A percentile compares a stretch with the other conserved stretches of the same genome.
These are phyloP conservation scores for Hyles vespertilio DNA, from an alignment of 1,140 invertebrate genomes.

Conservation along the genomic window DNA sequence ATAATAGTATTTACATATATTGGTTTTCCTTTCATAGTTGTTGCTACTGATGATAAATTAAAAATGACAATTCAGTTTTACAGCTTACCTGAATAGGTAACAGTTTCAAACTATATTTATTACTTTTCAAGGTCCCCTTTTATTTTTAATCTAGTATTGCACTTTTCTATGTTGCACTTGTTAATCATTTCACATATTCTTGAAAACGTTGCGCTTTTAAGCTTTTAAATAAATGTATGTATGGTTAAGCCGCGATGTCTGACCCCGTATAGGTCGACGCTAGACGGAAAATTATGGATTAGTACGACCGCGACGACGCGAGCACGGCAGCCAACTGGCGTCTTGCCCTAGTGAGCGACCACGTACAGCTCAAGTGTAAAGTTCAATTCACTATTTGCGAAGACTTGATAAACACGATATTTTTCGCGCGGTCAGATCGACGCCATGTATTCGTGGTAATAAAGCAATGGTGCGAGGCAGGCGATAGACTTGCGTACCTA, in stretches of 20 bases:
- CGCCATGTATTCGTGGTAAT: not conserved
- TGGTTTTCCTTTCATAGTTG: too few relatives aligned
- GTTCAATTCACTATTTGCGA: constrained; percentile 48
- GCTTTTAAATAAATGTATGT: too few relatives aligned
- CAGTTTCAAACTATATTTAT: too few relatives aligned
- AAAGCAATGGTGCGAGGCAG: not conserved
- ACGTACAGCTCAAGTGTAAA: constrained; percentile 43
- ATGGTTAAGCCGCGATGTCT: constrained; percentile 8
- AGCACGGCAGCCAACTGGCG: constrained; percentile 65
- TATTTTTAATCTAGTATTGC: too few relatives aligned
- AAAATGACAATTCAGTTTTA: not conserved
- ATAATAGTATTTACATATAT: too few relatives aligned
- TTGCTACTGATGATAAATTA: too few relatives aligned
- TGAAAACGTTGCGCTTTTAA: too few relatives aligned
- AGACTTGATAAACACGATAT: constrained; percentile 19
- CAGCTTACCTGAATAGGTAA: too few relatives aligned
- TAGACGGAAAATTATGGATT: constrained; percentile 31
- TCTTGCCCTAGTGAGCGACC: constrained; percentile 50
- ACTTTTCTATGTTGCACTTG: too few relatives aligned
- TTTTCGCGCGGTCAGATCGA: constrained; percentile 18
- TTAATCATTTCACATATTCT: too few relatives aligned
- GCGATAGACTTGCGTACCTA: not conserved
- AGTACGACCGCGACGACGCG: constrained; percentile 43
- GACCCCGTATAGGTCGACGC: constrained; percentile 34
- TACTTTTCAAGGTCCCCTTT: too few relatives aligned